Evolutionary conservation across 1,140 invertebrate genomes (phyloP).

Genomic region (Drosophila watanabei): DNA sequence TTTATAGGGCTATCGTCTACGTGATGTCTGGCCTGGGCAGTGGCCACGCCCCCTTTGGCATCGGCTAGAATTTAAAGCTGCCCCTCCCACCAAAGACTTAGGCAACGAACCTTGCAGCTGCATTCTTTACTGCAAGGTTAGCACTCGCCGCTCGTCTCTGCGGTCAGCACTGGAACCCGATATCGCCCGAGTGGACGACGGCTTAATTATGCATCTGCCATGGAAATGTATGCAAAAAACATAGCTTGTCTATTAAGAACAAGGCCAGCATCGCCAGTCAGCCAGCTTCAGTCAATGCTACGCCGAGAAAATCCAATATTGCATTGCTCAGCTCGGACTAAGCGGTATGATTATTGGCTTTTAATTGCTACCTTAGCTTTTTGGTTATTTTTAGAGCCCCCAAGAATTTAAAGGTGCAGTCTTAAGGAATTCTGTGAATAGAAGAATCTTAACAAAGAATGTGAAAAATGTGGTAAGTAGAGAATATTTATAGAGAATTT

Average conservation of each 20-base stretch:
- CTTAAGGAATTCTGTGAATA: neutral
- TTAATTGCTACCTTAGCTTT: conserved; percentile 12
- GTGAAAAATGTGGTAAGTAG: neutral
- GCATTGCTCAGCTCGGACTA: conserved; percentile 10
- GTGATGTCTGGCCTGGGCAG: conserved; percentile 31
- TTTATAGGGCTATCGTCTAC: conserved; percentile 34
- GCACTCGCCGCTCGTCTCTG: conserved; percentile 42
- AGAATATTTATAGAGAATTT: neutral
- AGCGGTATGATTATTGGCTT: conserved; percentile 30
- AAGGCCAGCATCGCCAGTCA: conserved; percentile 62
- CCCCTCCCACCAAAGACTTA: conserved; percentile 68
- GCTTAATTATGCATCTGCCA: conserved; percentile 64
- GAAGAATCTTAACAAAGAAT: neutral
- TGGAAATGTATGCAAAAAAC: conserved; percentile 68
- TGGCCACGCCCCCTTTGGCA: conserved; percentile 45
- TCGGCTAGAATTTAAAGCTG: conserved; percentile 56
- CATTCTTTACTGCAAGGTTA: conserved; percentile 69
- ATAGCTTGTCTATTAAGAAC: conserved; percentile 72
- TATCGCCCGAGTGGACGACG: conserved; percentile 51
- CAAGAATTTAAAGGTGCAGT: neutral
- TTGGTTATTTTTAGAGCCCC: conserved; percentile 1
- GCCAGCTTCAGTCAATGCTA: conserved; percentile 3
- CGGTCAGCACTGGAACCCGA: conserved; percentile 67
- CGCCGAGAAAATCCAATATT: conserved; percentile 8
- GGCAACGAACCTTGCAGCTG: conserved; percentile 69